These are phyloP conservation scores for Apamea crenata DNA, from an alignment of 2,888 invertebrate species.

Conservation along the genomic window DNA sequence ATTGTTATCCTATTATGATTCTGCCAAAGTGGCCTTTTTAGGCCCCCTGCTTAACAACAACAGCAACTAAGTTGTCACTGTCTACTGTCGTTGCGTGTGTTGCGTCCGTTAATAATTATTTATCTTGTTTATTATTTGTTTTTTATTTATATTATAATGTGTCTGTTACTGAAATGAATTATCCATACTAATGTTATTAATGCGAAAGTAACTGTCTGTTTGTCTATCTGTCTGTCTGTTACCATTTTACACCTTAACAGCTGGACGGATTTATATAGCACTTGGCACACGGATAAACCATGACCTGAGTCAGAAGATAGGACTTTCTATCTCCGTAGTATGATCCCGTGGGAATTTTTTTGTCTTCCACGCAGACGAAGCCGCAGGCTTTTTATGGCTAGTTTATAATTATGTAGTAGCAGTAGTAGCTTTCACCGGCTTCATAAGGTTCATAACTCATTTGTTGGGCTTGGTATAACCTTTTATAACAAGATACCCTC, in stretches of 20 bases:
- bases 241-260: background rate
- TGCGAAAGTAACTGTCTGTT: background rate
- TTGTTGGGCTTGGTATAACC: too few relatives aligned
- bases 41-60: slow-evolving; percentile 6
- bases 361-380: background rate
- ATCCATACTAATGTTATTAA: background rate
- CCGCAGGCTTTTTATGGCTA: too few relatives aligned
- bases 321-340: background rate
- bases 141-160: background rate
- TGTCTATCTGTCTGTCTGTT: background rate
- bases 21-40: too few relatives aligned
- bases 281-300: background rate
- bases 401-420: background rate
- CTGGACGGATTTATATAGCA: background rate
- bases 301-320: background rate
- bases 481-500: too few relatives aligned
- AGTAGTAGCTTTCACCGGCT: too few relatives aligned
- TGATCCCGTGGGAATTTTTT: background rate
- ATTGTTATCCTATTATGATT: too few relatives aligned
- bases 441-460: too few relatives aligned
- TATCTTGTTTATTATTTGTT: background rate
- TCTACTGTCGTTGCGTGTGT: background rate
- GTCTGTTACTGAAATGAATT: background rate
- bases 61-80: background rate
- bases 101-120: background rate